Percentiles rank a stretch among this genome's conserved stretches.
Evolutionary conservation across 2,113 vertebrate species (phyloP).

Genomic region (Thalassoma bifasciatum): DNA sequence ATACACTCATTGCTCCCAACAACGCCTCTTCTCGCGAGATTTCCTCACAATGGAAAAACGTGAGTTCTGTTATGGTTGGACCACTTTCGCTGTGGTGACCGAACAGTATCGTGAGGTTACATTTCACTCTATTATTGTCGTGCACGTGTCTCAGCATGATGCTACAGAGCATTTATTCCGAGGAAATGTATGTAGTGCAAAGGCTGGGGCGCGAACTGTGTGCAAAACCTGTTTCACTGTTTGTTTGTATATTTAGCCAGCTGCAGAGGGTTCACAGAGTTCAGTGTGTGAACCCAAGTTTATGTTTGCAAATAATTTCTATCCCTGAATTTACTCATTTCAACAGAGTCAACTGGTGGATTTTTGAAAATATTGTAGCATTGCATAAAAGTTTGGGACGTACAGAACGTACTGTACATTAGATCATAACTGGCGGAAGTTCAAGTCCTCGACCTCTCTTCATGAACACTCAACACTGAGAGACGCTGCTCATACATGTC

Average conservation of each 20-base stretch:
- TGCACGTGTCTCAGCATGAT: background rate
- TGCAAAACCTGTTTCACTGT: background rate
- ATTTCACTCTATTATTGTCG: background rate
- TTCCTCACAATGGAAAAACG: background rate
- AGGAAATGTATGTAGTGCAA: background rate
- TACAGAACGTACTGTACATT: background rate
- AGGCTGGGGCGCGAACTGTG: background rate
- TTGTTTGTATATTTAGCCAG: background rate
- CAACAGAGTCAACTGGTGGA: too few species aligned
- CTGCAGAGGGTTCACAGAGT: background rate
- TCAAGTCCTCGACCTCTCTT: background rate
- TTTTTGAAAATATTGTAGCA: background rate
- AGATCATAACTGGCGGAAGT: background rate
- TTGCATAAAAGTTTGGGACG: background rate
- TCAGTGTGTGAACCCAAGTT: background rate
- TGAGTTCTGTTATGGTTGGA: background rate
- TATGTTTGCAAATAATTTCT: background rate
- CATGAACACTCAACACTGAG: too few species aligned
- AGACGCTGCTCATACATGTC: too few species aligned
- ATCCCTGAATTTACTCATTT: background rate
- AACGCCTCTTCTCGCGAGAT: slow-evolving; percentile 43
- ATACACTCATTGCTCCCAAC: accelerated
- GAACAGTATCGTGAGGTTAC: too few species aligned
- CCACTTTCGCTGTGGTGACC: background rate
- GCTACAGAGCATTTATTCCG: background rate